Conservation (phyloP, 2,113 vertebrate species). For the Falco punctatus region DNA sequence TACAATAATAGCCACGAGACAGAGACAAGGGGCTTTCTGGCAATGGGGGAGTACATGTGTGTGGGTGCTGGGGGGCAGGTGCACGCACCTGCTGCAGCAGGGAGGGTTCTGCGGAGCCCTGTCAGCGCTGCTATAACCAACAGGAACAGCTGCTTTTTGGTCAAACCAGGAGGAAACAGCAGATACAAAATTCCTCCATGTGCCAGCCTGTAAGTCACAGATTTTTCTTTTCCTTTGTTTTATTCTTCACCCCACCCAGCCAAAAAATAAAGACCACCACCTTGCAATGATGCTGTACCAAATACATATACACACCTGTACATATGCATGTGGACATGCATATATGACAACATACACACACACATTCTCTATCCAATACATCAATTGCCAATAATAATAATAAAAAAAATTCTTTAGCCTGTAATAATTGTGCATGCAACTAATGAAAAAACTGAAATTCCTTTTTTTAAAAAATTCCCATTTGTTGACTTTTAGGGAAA, state of each 20-base stretch:
- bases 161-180: neutral
- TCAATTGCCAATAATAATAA: neutral
- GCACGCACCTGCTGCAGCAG: neutral
- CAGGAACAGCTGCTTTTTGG: fast-evolving
- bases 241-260: neutral
- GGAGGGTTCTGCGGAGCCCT: neutral
- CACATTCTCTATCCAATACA: neutral
- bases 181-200: neutral
- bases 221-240: neutral
- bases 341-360: neutral
- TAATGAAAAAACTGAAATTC: neutral
- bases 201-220: neutral
- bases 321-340: neutral
- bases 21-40: neutral
- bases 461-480: too few species aligned
- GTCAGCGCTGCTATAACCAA: neutral
- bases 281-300: neutral
- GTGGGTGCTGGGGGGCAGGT: neutral
- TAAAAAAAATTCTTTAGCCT: neutral
- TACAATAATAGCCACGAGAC: neutral
- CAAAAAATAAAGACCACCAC: neutral
- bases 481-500: neutral
- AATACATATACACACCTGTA: fast-evolving
- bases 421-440: neutral
- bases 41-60: fast-evolving